Conservation (phyloP, 2,888 invertebrate species). For the Mamestra brassicae region DNA sequence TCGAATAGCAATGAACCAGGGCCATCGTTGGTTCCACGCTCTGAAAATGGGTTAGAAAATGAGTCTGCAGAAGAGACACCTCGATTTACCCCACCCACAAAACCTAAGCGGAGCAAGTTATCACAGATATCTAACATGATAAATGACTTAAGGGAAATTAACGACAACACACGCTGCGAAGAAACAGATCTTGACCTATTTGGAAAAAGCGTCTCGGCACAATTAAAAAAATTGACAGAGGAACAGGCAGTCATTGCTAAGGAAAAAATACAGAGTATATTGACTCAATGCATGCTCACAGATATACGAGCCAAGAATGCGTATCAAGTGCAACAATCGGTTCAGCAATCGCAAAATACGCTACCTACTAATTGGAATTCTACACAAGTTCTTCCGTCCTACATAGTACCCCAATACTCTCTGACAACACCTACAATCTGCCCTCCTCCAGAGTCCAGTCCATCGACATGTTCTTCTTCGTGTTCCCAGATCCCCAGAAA, state of each 20-base stretch:
- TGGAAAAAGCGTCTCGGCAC: constrained; percentile 55
- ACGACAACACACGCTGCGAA: constrained; percentile 24
- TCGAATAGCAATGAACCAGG: constrained; percentile 55
- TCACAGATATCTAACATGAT: constrained; percentile 55
- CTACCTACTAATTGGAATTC: constrained; percentile 52
- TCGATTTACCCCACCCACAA: constrained; percentile 51
- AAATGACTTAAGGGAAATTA: constrained; percentile 51
- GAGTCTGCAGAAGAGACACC: constrained; percentile 48
- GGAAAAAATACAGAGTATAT: constrained; percentile 60
- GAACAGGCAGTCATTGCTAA: constrained; percentile 61
- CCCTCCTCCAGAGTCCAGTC: background rate
- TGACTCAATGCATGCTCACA: constrained; percentile 56
- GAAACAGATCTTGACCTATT: constrained; percentile 38
- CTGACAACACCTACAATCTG: constrained; percentile 44
- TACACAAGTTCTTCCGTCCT: constrained; percentile 49
- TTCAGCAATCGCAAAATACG: constrained; percentile 52
- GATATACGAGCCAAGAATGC: constrained; percentile 52
- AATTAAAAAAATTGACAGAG: constrained; percentile 57
- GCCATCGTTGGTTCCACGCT: constrained; percentile 51
- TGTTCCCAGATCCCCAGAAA: background rate
- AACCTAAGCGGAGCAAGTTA: constrained; percentile 57
- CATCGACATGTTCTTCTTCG: constrained; percentile 6
- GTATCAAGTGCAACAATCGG: constrained; percentile 46
- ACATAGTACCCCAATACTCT: constrained; percentile 46
- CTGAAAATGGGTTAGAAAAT: constrained; percentile 56